phyloP scores from a whole-genome alignment of 2,888 invertebrate species.

The Amaurobius ferox region DNA sequence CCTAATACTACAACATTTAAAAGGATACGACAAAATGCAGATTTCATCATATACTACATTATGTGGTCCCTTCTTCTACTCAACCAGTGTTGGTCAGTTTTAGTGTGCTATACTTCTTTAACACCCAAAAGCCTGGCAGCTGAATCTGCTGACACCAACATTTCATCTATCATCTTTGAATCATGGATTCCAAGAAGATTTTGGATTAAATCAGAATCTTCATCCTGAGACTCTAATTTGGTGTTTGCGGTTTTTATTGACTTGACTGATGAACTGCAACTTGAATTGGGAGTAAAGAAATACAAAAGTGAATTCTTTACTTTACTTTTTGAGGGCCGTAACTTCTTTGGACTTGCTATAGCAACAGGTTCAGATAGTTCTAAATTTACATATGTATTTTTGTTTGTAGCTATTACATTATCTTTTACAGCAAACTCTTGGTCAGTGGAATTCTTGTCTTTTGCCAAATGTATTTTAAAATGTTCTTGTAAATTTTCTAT shows the following conservation, averaged over 20 bases:
- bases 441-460: slow-evolving; percentile 22
- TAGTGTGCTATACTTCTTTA: slow-evolving; percentile 48
- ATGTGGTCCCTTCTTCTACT: not conserved
- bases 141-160: slow-evolving; percentile 86
- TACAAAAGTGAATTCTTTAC: slow-evolving; percentile 57
- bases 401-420: not conserved
- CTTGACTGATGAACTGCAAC: not conserved
- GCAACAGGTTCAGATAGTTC: not conserved
- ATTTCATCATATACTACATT: not conserved
- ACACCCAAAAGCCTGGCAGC: slow-evolving; percentile 92
- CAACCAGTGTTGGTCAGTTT: not conserved
- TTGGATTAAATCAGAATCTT: slow-evolving; percentile 85
- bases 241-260: slow-evolving; percentile 1
- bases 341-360: slow-evolving; percentile 14
- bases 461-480: slow-evolving; percentile 52
- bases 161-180: slow-evolving; percentile 87
- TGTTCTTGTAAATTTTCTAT: slow-evolving; percentile 54
- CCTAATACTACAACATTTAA: not conserved
- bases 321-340: slow-evolving; percentile 15
- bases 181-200: slow-evolving; percentile 92
- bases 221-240: slow-evolving; percentile 70
- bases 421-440: slow-evolving; percentile 20
- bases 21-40: not conserved
- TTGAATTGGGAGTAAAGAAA: slow-evolving; percentile 28
- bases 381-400: not conserved